Conservation (phyloP, 2,888 invertebrate genomes). For the Chloroclysta siterata region DNA sequence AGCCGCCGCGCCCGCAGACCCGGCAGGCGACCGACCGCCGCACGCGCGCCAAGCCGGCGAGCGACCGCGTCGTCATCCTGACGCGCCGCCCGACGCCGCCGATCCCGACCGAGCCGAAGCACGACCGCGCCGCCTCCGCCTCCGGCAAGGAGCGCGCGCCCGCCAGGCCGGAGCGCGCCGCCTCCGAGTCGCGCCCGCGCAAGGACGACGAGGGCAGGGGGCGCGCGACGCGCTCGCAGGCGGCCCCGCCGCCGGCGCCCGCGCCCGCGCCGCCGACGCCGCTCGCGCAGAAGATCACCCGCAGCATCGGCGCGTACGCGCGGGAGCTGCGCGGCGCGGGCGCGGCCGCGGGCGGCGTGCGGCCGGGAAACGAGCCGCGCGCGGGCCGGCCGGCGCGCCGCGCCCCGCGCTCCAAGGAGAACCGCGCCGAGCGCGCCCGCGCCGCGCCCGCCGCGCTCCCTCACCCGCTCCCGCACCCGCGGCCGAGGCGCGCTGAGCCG, state of each 20-base stretch:
- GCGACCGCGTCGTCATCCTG: conserved; percentile 68
- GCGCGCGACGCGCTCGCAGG: conserved; percentile 56
- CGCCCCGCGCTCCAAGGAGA: conserved; percentile 78
- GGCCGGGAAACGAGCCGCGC: conserved; percentile 75
- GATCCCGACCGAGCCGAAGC: conserved; percentile 25
- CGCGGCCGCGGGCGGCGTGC: conserved; percentile 51
- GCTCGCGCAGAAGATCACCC: conserved; percentile 57
- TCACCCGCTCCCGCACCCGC: conserved; percentile 53
- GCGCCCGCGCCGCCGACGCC: conserved; percentile 40
- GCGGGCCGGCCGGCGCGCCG: conserved; percentile 74
- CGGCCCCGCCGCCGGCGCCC: conserved; percentile 41
- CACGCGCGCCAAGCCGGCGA: conserved; percentile 47
- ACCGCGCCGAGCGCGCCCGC: conserved; percentile 68
- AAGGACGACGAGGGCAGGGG: conserved; percentile 45
- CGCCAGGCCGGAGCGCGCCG: conserved; percentile 33
- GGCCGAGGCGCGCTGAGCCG: conserved; percentile 45
- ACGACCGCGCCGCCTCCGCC: conserved; percentile 37
- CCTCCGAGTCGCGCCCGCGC: conserved; percentile 10
- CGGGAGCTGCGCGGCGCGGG: conserved; percentile 58
- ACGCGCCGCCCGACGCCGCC: conserved; percentile 57
- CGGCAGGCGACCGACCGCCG: conserved; percentile 49
- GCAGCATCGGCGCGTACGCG: conserved; percentile 58
- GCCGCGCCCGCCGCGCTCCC: conserved; percentile 56
- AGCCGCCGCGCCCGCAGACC: conserved; percentile 63
- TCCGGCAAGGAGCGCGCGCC: conserved; percentile 22